phyloP scores from a whole-genome alignment of 2,797 vertebrate genomes.

The Acestrorhynchus altus region DNA sequence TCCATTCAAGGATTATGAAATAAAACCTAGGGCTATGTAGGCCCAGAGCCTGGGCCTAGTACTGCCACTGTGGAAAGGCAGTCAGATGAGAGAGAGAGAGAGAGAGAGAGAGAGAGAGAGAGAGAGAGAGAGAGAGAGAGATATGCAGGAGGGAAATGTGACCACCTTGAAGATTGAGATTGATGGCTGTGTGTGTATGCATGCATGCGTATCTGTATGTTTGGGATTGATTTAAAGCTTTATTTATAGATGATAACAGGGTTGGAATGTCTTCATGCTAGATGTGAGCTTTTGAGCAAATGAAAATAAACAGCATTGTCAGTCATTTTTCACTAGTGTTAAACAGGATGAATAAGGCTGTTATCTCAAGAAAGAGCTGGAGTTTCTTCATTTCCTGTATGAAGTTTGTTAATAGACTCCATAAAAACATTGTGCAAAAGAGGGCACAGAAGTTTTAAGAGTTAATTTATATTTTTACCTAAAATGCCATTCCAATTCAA shows the following conservation, averaged over 20 bases:
- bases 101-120: no score
- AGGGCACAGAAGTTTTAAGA: slow-evolving; percentile 54
- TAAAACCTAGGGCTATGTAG: no score
- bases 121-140: no score
- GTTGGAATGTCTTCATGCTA: background rate
- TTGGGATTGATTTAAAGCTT: background rate
- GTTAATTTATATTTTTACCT: slow-evolving; percentile 46
- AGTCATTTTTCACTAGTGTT: background rate
- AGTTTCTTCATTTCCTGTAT: background rate
- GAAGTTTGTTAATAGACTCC: slow-evolving; percentile 32
- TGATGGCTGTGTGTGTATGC: background rate
- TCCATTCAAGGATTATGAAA: no score
- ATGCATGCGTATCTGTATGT: background rate
- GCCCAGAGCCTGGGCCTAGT: no score
- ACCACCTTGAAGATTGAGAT: background rate
- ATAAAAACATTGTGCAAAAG: slow-evolving; percentile 41
- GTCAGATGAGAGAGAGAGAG: no score
- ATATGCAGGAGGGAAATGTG: no score
- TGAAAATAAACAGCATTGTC: background rate
- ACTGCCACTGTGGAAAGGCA: no score
- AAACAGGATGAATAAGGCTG: background rate
- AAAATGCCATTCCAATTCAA: slow-evolving; percentile 48
- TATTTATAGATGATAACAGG: background rate
- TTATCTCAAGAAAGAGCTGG: background rate
- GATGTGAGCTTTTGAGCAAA: background rate